Evolutionary conservation across 2,113 vertebrate genomes (phyloP).

Genomic region (Variabilichromis moorii): DNA sequence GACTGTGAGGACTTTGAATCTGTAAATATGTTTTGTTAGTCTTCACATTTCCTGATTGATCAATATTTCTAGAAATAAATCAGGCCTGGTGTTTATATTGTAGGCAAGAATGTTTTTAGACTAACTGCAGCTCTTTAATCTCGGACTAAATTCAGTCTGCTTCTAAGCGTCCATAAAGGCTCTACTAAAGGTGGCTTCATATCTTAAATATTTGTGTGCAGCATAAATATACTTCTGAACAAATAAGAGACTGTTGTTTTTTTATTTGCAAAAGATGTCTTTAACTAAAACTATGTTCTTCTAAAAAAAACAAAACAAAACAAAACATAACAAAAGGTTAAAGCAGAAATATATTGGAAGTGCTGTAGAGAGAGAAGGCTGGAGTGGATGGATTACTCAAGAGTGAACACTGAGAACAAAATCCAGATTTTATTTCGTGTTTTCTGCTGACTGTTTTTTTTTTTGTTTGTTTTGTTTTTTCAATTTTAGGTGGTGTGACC

Average conservation of each 20-base stretch:
- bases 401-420: neutral
- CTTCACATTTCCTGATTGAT: fast-evolving
- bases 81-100: neutral
- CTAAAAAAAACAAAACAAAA: neutral
- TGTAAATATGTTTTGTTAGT: neutral
- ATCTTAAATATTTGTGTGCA: neutral
- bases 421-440: neutral
- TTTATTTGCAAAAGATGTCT: neutral
- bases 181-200: neutral
- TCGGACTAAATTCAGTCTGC: neutral
- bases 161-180: neutral
- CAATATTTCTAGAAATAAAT: neutral
- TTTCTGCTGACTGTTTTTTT: neutral
- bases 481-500: neutral
- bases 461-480: fast-evolving
- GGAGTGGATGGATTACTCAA: neutral
- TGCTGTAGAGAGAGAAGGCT: neutral
- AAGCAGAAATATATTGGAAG: neutral
- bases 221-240: neutral
- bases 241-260: fast-evolving
- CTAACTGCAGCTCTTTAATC: neutral
- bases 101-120: neutral
- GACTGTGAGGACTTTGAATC: neutral
- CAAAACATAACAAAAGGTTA: neutral
- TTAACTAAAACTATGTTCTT: neutral